Conservation (phyloP, 2,888 invertebrate species). For the Cephus rjabovi region DNA sequence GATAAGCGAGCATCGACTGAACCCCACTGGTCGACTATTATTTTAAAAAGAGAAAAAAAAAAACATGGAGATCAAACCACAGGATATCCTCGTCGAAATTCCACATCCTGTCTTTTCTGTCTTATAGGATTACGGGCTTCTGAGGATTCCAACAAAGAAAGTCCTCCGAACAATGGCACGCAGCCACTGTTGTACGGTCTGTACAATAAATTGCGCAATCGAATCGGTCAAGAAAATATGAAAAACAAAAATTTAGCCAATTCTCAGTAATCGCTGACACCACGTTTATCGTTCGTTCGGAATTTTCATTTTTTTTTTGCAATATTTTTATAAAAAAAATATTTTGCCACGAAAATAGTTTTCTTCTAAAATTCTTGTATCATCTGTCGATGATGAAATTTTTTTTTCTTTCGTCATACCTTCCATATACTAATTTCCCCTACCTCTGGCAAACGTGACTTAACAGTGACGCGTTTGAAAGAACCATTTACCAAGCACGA, state of each 20-base stretch:
- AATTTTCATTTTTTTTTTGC: too few species aligned
- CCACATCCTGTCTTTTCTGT: background rate
- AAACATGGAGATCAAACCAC: background rate
- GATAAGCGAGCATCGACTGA: background rate
- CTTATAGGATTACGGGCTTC: background rate
- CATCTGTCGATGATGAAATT: background rate
- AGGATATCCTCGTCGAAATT: background rate
- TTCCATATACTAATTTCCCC: background rate
- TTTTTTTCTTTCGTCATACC: background rate
- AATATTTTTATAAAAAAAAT: too few species aligned
- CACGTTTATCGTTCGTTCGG: too few species aligned
- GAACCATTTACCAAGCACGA: background rate
- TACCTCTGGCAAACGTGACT: background rate
- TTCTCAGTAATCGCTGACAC: too few species aligned
- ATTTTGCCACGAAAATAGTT: background rate
- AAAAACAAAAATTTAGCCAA: too few species aligned
- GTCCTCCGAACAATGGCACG: background rate
- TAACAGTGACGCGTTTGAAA: background rate
- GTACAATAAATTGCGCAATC: background rate
- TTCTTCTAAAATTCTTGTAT: background rate
- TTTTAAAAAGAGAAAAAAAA: background rate
- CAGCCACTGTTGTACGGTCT: background rate
- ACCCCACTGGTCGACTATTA: background rate
- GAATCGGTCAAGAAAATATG: too few species aligned
- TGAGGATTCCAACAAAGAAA: background rate